Evolutionary conservation across 2,797 vertebrate genomes (phyloP), one percentile per base, ranked within the genome.

Genomic region (Lerista edwardsae): DNA sequence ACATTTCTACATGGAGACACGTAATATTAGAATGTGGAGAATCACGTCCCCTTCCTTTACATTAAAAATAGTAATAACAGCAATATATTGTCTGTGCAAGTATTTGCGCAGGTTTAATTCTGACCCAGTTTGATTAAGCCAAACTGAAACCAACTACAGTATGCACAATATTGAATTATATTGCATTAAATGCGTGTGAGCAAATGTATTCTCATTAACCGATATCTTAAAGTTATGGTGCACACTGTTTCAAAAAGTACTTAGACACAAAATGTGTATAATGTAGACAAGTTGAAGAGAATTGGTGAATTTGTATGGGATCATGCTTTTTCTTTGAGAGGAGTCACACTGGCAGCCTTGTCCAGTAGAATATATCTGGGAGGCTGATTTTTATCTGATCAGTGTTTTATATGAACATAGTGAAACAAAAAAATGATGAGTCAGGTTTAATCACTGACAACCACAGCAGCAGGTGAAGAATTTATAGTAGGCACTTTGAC

Each of bases 391-490:
- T 74, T 31, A 44, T 31, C 41, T 65, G 34, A 25, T 29, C 27
- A 69, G 9, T n/a, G n/a, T n/a, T n/a, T n/a, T n/a, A n/a, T 27
- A 65, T 51, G 44, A 55, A 75, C 61, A 21, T 29, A 25, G 27
- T 51, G 71, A 51, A 29, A 51, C 23, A 55, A 78, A 39, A n/a
- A 10, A 0, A 1, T 74, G 73, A 75, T 15, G 12, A 36, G 31
- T 4, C 0, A 0, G 27, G 79, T 72, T 27, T 62, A 41, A 34
- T 31, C 0, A 0, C 31, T 0, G 0, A 7, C 72, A 76, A 67
- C 27, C 0, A 0, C 19, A 79, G 36, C 0, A 84, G 34, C 31
- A 34, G 23, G 75, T 7, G 0, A 1, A n/a, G 39, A 17, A 25
- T 86, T n/a, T 72, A 21, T 14, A 34, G 10, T 31, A 31, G 51